Evolutionary conservation across 2,113 vertebrate species (phyloP).

Genomic region (Halichoerus grypus): DNA sequence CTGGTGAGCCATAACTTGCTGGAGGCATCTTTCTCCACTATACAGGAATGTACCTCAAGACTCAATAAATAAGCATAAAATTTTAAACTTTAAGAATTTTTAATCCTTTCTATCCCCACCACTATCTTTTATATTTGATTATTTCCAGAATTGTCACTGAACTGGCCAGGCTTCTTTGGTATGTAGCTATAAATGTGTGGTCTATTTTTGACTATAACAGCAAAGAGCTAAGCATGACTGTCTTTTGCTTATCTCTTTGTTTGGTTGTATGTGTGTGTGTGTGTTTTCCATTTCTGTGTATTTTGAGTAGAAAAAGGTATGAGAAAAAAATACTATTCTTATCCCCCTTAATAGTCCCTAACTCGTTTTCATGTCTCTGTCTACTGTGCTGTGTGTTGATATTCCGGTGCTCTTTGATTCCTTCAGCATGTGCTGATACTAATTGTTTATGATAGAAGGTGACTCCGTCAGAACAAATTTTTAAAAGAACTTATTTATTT

Average conservation of each 20-base stretch:
- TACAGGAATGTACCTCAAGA: not conserved
- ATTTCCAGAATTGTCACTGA: not conserved
- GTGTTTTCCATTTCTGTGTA: not conserved
- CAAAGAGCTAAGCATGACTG: not conserved
- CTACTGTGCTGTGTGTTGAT: not conserved
- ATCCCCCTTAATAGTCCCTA: not conserved
- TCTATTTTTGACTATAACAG: not conserved
- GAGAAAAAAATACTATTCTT: not conserved
- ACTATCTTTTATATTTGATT: not conserved
- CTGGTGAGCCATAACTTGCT: not conserved
- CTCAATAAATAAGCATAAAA: not conserved
- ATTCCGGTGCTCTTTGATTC: not conserved
- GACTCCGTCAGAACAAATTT: not conserved
- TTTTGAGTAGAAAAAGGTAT: not conserved
- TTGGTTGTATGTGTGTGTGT: not conserved
- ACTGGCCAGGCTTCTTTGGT: not conserved
- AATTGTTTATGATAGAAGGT: not conserved
- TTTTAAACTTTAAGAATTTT: not conserved
- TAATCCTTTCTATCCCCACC: not conserved
- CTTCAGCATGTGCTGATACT: not conserved
- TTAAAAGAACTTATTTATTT: conserved; percentile 51
- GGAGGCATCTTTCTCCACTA: not conserved
- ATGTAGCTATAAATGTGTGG: not conserved
- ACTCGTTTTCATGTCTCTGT: not conserved
- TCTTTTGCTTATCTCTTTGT: not conserved